These are phyloP conservation scores for Myioborus miniatus DNA, from an alignment of 2,797 vertebrate genomes.

Conservation along the genomic window DNA sequence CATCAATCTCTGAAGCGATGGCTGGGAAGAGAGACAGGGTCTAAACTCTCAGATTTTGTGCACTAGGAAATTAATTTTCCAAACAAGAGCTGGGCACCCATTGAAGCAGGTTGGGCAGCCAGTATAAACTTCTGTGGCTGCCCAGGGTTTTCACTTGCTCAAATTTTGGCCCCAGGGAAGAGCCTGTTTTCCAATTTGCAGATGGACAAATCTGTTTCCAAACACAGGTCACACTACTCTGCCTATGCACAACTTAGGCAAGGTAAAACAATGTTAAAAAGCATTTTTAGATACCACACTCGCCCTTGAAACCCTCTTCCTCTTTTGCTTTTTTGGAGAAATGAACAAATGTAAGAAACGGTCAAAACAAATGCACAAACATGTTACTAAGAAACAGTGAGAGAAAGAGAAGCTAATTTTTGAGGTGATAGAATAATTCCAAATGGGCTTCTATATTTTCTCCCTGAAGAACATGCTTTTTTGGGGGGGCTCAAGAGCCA, in stretches of 20 bases:
- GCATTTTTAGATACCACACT: background rate
- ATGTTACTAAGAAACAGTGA: background rate
- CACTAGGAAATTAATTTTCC: background rate
- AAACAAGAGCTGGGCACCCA: background rate
- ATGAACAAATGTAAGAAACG: background rate
- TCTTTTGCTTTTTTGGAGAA: background rate
- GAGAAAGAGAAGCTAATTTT: conserved; percentile 16
- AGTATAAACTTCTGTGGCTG: background rate
- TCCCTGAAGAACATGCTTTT: background rate
- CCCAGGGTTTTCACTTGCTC: background rate
- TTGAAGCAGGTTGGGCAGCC: background rate
- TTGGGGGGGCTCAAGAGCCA: background rate
- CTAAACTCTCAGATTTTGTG: background rate
- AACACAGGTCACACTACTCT: background rate
- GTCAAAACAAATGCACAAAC: background rate
- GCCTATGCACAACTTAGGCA: background rate
- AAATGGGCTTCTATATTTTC: background rate
- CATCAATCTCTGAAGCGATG: background rate
- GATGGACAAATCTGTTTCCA: background rate
- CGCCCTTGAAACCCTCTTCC: background rate
- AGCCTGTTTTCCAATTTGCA: background rate
- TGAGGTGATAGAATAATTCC: background rate
- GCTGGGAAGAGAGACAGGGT: background rate
- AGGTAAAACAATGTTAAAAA: background rate
- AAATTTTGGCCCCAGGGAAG: background rate